Evolutionary conservation across 2,113 vertebrate species (phyloP).

Genomic region (Paedocypris sp.): DNA sequence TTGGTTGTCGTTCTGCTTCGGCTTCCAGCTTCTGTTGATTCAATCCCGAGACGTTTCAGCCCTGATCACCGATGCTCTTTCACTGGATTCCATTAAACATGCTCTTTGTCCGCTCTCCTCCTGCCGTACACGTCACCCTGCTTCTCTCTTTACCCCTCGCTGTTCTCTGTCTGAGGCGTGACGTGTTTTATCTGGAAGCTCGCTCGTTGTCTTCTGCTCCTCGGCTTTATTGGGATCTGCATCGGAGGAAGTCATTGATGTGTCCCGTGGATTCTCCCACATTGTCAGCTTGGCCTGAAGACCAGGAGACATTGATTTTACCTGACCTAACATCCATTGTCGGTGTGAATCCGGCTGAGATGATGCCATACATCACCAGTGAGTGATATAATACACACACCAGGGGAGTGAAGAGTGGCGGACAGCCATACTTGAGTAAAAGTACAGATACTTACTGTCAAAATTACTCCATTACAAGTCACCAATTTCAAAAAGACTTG

Average conservation of each 20-base stretch:
- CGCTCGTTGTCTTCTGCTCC: slow-evolving; percentile 9
- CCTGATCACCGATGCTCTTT: slow-evolving; percentile 21
- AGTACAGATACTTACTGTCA: too few species aligned
- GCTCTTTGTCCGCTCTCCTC: slow-evolving; percentile 12
- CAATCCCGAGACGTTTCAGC: slow-evolving; percentile 3
- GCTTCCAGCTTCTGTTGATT: neutral
- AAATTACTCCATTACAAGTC: too few species aligned
- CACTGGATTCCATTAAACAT: slow-evolving; percentile 20
- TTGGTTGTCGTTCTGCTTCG: too few species aligned
- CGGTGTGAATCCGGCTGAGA: neutral
- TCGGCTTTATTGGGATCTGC: slow-evolving; percentile 16
- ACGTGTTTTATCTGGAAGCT: slow-evolving; percentile 14
- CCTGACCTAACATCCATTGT: neutral
- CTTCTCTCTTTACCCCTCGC: neutral
- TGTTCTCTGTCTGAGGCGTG: slow-evolving; percentile 9
- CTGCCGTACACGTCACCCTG: slow-evolving; percentile 1
- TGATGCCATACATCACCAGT: neutral
- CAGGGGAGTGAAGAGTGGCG: too few species aligned
- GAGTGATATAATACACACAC: too few species aligned
- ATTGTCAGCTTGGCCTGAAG: slow-evolving; percentile 7
- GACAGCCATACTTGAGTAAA: too few species aligned
- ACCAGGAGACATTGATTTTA: neutral
- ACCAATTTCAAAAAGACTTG: too few species aligned
- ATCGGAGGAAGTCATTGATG: slow-evolving; percentile 15
- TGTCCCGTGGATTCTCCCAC: neutral